These are phyloP conservation scores for Cepaea hortensis DNA, from an alignment of 2,888 invertebrate genomes.

Conservation along the genomic window DNA sequence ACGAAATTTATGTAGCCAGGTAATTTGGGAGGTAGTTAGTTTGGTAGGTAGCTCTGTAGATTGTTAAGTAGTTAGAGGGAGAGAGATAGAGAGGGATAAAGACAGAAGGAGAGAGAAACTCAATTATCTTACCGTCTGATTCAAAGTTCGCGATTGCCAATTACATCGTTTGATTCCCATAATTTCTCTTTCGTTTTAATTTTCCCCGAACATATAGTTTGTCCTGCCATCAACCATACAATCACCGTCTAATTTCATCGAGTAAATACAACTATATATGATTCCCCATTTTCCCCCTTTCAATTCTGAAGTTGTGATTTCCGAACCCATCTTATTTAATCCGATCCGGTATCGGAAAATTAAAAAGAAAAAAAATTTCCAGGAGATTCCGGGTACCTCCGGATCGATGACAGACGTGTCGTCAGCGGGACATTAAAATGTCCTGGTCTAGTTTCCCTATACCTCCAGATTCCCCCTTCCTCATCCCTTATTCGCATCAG, in stretches of 20 bases:
- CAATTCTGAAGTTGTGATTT: neutral
- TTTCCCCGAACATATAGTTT: no score
- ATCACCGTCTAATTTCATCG: no score
- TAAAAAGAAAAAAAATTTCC: neutral
- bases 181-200: no score
- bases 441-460: neutral
- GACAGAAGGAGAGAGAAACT: neutral
- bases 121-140: no score
- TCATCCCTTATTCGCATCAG: neutral
- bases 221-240: no score
- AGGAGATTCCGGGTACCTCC: neutral
- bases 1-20: no score
- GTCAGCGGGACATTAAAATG: conserved; percentile 1
- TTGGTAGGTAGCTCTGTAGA: neutral
- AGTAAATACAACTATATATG: no score
- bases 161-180: no score
- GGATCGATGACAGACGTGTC: conserved; percentile 13
- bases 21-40: neutral
- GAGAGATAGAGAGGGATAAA: neutral
- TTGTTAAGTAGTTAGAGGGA: neutral
- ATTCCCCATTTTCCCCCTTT: no score
- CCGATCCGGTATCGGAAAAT: neutral
- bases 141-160: no score
- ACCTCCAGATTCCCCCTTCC: neutral
- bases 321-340: neutral